Base-by-base conservation (phyloP, 2,113 vertebrate species). In the Antigone vipio region DNA sequence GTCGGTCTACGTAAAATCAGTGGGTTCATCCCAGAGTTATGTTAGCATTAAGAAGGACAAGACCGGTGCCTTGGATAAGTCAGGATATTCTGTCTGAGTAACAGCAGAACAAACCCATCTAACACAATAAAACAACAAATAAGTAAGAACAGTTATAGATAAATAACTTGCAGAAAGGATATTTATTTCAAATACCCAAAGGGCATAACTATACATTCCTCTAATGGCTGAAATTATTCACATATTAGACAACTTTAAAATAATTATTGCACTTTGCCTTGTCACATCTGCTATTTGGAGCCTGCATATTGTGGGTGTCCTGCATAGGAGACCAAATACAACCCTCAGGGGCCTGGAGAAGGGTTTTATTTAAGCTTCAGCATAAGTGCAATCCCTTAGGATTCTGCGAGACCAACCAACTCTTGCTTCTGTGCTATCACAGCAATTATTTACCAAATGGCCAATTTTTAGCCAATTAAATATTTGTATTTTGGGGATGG, bases 301-400 rank as follows among this genome's bases (percentile, higher is more conserved):
- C 50, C 27, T 24, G 34, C 12, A 2, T 18, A 16, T n/a, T 50
- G 20, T 24, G 15, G 34, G 16, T 58, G 24, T 58, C 55, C 55
- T 26, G 23, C 44, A 18, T 9, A 7, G 0, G 2, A 62, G 34
- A 79, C 38, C 67, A 63, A 74, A 47, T 6, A 34, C 7, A 35
- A 68, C 20, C 11, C 49, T 59, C 27, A 6, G 50, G 59, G 23
- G 24, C n/a, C 56, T 0, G 0, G 12, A 59, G 40, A 8, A 68
- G 80, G 68, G 47, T 74, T 88, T 91, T 74, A 35, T 38, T 81
- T 9, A 14, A 58, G 15, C 22, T 79, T 69, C 83, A 84, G 20
- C 20, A 9, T 0, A 1, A 32, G 17, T 22, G 6, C 20, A 56
- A 5, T 56, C 59, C 53, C 45, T 74, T 6, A 9, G 81, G 63